Evolutionary conservation across 2,888 invertebrate species (phyloP).

Genomic region (Chelonus formosanus): DNA sequence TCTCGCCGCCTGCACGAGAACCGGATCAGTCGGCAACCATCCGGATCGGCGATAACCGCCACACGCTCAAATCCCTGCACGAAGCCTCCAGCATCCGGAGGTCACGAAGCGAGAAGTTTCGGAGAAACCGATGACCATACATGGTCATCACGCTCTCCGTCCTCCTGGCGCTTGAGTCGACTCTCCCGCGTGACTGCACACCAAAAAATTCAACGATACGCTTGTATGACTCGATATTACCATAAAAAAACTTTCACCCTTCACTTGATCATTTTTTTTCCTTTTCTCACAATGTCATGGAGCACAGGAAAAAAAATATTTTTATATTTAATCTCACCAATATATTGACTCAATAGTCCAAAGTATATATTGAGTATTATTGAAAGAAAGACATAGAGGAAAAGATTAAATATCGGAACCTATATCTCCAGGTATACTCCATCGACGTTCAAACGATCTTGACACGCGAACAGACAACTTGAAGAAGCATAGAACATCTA

Average conservation of each 20-base stretch:
- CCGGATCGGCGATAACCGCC: constrained; percentile 52
- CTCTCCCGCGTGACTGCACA: constrained; percentile 11
- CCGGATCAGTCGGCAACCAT: constrained; percentile 52
- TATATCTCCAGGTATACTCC: constrained; percentile 6
- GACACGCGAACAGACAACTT: constrained; percentile 51
- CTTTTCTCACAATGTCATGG: no score
- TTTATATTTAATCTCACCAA: no score
- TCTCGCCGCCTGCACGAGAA: constrained; percentile 47
- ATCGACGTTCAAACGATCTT: constrained; percentile 37
- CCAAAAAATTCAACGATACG: constrained; percentile 2
- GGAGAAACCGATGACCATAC: constrained; percentile 41
- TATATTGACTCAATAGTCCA: no score
- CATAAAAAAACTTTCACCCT: constrained; percentile 6
- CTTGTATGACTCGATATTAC: background rate
- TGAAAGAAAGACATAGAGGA: no score
- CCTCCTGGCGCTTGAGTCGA: constrained; percentile 8
- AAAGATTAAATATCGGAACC: no score
- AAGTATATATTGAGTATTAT: no score
- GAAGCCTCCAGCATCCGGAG: constrained; percentile 32
- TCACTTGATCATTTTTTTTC: constrained; percentile 5
- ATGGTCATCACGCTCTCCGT: constrained; percentile 34
- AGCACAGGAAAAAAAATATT: no score
- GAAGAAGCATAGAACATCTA: constrained; percentile 39
- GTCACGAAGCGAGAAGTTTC: constrained; percentile 42
- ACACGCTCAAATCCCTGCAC: constrained; percentile 28